Percentiles rank a stretch among this genome's conserved stretches.
Conservation (phyloP, 2,797 vertebrate species). For the Chaetodon trifasciatus region DNA sequence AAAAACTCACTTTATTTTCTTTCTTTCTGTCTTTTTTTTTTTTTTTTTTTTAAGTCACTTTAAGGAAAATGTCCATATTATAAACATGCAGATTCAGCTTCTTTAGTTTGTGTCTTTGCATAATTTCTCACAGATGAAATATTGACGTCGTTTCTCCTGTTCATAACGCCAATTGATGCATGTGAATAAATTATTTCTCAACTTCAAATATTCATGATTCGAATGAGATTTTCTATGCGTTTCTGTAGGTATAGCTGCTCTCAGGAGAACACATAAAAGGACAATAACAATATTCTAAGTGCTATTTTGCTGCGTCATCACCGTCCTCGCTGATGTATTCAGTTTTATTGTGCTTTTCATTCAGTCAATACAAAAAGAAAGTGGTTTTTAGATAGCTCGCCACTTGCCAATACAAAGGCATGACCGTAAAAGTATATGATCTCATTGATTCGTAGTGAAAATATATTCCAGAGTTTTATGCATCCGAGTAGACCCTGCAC, state of each 20-base stretch:
- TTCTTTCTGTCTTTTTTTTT: too few relatives aligned
- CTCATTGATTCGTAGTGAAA: slow-evolving; percentile 81
- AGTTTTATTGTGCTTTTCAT: slow-evolving; percentile 79
- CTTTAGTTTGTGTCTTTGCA: slow-evolving; percentile 36
- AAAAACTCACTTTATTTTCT: slow-evolving; percentile 23
- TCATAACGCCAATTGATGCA: slow-evolving; percentile 70
- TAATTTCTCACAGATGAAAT: slow-evolving; percentile 67
- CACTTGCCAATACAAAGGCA: slow-evolving; percentile 77
- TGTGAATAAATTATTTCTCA: slow-evolving; percentile 70
- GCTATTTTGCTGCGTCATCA: slow-evolving; percentile 80
- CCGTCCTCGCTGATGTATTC: slow-evolving; percentile 70
- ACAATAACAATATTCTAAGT: slow-evolving; percentile 77
- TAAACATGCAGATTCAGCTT: slow-evolving; percentile 67
- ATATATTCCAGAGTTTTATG: slow-evolving; percentile 78
- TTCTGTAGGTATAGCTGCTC: slow-evolving; percentile 64
- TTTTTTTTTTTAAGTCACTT: not conserved
- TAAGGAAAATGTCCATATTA: slow-evolving; percentile 36
- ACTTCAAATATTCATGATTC: slow-evolving; percentile 77
- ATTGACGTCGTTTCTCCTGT: slow-evolving; percentile 67
- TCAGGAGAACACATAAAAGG: slow-evolving; percentile 73
- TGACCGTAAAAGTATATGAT: slow-evolving; percentile 80
- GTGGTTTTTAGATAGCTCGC: slow-evolving; percentile 72
- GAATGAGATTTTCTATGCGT: slow-evolving; percentile 72
- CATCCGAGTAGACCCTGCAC: slow-evolving; percentile 57
- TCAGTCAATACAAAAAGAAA: slow-evolving; percentile 78